Evolutionary conservation across 2,113 vertebrate species (phyloP).

Genomic region (Capricornis sumatraensis): DNA sequence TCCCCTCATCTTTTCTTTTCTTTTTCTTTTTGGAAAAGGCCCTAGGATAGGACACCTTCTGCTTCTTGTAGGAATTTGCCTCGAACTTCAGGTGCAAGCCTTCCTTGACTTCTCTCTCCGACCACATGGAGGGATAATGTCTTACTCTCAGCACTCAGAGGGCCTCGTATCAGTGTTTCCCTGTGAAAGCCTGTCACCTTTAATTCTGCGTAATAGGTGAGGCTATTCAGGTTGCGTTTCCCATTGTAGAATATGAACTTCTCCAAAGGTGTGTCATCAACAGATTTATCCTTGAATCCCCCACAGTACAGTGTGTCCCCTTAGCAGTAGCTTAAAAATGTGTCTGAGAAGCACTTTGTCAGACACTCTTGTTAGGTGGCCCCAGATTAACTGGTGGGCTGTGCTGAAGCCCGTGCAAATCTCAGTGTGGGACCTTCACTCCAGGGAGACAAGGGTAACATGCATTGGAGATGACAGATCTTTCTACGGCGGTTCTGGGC

Average conservation of each 20-base stretch:
- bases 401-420: neutral
- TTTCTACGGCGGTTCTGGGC: neutral
- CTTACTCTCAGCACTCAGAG: neutral
- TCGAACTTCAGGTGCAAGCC: neutral
- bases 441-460: neutral
- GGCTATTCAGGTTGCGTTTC: neutral
- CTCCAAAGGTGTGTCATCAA: neutral
- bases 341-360: neutral
- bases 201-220: neutral
- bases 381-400: neutral
- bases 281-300: neutral
- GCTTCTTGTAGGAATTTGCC: neutral
- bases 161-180: neutral
- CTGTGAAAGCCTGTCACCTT: neutral
- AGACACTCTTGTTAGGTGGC: neutral
- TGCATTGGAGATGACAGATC: neutral
- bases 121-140: neutral
- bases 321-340: neutral
- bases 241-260: neutral
- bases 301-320: neutral
- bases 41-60: neutral
- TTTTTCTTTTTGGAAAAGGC: neutral
- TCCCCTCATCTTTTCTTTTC: too few species aligned
- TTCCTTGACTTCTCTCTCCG: neutral
- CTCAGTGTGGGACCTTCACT: neutral